Percentiles rank a stretch among this genome's conserved stretches.
These are phyloP conservation scores for Podarcis lilfordi DNA, from an alignment of 2,797 vertebrate genomes.

Conservation along the genomic window DNA sequence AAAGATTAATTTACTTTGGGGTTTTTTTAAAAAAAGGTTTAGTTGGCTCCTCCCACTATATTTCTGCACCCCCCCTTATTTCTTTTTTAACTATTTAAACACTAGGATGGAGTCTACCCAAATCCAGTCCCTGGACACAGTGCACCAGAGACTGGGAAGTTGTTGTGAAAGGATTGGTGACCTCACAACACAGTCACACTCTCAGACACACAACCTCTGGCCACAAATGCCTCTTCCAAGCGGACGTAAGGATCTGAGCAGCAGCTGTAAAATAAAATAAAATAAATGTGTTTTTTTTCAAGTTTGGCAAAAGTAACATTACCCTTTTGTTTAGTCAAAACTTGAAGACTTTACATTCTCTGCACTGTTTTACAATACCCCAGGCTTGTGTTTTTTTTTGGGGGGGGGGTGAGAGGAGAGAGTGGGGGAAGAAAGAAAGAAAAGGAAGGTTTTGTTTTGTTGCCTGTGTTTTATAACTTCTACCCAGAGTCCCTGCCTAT, in stretches of 20 bases:
- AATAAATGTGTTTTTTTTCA: slow-evolving; percentile 19
- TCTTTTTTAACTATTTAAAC: slow-evolving; percentile 74
- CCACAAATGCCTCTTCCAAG: background rate
- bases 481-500: slow-evolving; percentile 73
- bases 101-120: slow-evolving; percentile 48
- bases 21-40: slow-evolving; percentile 28
- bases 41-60: slow-evolving; percentile 70
- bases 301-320: background rate
- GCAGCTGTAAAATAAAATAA: slow-evolving; percentile 47
- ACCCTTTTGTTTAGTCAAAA: background rate
- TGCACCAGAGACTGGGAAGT: slow-evolving; percentile 29
- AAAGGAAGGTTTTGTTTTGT: slow-evolving; percentile 47
- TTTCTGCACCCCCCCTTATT: slow-evolving; percentile 51
- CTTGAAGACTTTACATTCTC: background rate
- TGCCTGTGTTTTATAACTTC: slow-evolving; percentile 70
- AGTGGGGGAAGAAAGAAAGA: background rate
- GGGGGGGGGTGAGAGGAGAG: slow-evolving; percentile 15
- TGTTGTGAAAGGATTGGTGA: background rate
- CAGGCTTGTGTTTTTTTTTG: background rate
- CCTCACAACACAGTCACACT: slow-evolving; percentile 14
- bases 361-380: background rate
- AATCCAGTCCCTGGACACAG: slow-evolving; percentile 15
- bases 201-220: background rate
- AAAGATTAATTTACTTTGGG: slow-evolving; percentile 62
- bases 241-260: background rate